These are phyloP conservation scores for Trissolcus japonicus DNA, from an alignment of 2,888 invertebrate genomes.

Conservation along the genomic window DNA sequence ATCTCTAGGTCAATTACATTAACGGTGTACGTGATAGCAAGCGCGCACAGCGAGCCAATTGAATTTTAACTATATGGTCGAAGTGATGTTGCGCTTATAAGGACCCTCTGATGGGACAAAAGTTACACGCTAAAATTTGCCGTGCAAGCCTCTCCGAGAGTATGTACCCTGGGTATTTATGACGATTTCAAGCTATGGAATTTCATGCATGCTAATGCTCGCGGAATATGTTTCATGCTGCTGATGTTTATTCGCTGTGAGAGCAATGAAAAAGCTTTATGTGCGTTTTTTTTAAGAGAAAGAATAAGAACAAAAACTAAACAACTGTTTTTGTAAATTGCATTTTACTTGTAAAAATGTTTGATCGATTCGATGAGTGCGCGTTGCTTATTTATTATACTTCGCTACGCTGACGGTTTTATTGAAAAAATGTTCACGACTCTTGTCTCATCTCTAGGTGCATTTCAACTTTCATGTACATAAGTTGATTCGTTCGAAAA, in stretches of 20 bases:
- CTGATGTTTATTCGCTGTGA: not conserved
- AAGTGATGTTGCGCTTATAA: conserved; percentile 34
- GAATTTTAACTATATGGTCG: conserved; percentile 48
- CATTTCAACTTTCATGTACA: too few relatives aligned
- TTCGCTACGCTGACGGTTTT: too few relatives aligned
- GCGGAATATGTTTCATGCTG: conserved; percentile 1
- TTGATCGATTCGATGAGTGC: too few relatives aligned
- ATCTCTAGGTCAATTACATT: conserved; percentile 48
- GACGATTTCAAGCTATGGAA: conserved; percentile 6
- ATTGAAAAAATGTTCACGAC: too few relatives aligned
- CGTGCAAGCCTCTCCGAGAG: conserved; percentile 3
- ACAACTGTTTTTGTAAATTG: too few relatives aligned
- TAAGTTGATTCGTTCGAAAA: too few relatives aligned
- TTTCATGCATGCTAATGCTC: conserved; percentile 15
- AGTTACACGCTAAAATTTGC: conserved; percentile 32
- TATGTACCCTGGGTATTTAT: conserved; percentile 4
- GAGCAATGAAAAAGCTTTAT: too few relatives aligned
- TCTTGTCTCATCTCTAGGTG: too few relatives aligned
- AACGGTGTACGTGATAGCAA: conserved; percentile 45
- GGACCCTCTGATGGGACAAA: conserved; percentile 23
- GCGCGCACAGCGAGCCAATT: conserved; percentile 29
- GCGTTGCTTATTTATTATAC: too few relatives aligned
- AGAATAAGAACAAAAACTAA: too few relatives aligned
- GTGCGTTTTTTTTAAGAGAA: too few relatives aligned
- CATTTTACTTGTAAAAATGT: too few relatives aligned